Conservation (phyloP, 2,888 invertebrate genomes). For the Pandemis heparana region DNA sequence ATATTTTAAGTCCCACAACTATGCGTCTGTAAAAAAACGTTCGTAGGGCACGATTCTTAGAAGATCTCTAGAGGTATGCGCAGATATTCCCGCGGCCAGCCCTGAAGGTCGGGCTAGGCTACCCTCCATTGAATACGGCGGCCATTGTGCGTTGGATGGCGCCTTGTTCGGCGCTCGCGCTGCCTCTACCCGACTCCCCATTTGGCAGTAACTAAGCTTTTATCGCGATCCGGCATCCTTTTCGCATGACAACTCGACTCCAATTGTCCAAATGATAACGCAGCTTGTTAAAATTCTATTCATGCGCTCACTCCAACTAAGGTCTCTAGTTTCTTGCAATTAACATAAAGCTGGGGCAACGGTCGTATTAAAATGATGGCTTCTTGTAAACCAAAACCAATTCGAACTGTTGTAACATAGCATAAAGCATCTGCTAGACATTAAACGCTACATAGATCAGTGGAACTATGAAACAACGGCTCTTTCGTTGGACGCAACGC, state of each 20-base stretch:
- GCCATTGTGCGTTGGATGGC: slow-evolving; percentile 58
- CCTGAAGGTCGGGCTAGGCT: slow-evolving; percentile 70
- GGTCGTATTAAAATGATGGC: slow-evolving; percentile 35
- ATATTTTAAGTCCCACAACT: slow-evolving; percentile 31
- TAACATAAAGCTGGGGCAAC: slow-evolving; percentile 32
- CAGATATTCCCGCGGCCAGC: slow-evolving; percentile 66
- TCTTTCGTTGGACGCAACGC: slow-evolving; percentile 55
- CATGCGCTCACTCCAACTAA: slow-evolving; percentile 35
- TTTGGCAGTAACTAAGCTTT: slow-evolving; percentile 50
- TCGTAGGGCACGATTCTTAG: slow-evolving; percentile 74
- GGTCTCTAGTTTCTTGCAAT: slow-evolving; percentile 28
- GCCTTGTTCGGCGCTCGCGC: slow-evolving; percentile 48
- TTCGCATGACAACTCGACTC: slow-evolving; percentile 55
- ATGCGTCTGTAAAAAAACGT: slow-evolving; percentile 61
- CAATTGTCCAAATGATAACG: slow-evolving; percentile 46
- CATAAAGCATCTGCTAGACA: slow-evolving; percentile 73
- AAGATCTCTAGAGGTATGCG: slow-evolving; percentile 69
- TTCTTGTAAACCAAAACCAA: slow-evolving; percentile 49
- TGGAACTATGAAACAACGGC: slow-evolving; percentile 70
- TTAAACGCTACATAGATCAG: slow-evolving; percentile 64
- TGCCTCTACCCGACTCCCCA: slow-evolving; percentile 42
- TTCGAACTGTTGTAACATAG: slow-evolving; percentile 55
- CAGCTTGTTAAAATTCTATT: slow-evolving; percentile 45
- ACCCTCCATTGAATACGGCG: slow-evolving; percentile 63
- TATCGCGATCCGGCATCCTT: slow-evolving; percentile 51